These are phyloP conservation scores for Sphenopsis melanotis DNA, from an alignment of 2,797 vertebrate genomes.

Conservation along the genomic window DNA sequence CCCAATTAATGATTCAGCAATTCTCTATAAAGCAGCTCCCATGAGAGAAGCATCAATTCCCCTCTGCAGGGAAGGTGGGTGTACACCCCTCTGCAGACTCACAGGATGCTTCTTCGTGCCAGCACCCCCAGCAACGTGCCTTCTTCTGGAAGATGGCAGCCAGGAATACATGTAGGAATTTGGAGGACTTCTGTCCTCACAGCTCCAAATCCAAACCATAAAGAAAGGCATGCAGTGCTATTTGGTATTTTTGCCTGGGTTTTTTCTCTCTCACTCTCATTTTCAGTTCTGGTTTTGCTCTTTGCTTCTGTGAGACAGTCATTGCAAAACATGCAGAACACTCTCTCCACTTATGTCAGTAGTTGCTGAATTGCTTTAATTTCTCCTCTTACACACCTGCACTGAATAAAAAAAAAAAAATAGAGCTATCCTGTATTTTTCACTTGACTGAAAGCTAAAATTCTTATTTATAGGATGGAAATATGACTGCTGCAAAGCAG, in stretches of 20 bases:
- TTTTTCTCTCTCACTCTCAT: not conserved
- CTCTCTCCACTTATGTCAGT: not conserved
- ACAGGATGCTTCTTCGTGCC: not conserved
- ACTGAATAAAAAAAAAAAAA: not conserved
- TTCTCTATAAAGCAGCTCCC: not conserved
- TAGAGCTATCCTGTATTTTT: not conserved
- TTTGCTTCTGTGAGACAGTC: not conserved
- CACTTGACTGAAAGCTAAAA: not conserved
- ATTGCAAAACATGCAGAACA: not conserved
- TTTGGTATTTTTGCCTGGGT: not conserved
- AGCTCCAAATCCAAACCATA: not conserved
- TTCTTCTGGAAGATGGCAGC: not conserved
- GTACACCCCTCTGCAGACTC: not conserved
- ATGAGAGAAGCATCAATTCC: not conserved
- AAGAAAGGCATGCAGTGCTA: not conserved
- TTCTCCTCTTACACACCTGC: not conserved
- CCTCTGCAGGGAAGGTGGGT: not conserved
- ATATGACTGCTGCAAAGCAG: not conserved
- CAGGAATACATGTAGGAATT: not conserved
- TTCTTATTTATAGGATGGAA: not conserved
- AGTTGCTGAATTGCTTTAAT: not conserved
- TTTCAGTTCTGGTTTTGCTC: slow-evolving; percentile 47
- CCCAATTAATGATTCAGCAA: not conserved
- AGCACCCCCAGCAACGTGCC: fast-evolving
- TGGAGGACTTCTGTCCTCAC: not conserved